Evolutionary conservation across 2,888 invertebrate species (phyloP), one percentile per base, ranked within the genome.

Genomic region (Lydus trimaculatus): DNA sequence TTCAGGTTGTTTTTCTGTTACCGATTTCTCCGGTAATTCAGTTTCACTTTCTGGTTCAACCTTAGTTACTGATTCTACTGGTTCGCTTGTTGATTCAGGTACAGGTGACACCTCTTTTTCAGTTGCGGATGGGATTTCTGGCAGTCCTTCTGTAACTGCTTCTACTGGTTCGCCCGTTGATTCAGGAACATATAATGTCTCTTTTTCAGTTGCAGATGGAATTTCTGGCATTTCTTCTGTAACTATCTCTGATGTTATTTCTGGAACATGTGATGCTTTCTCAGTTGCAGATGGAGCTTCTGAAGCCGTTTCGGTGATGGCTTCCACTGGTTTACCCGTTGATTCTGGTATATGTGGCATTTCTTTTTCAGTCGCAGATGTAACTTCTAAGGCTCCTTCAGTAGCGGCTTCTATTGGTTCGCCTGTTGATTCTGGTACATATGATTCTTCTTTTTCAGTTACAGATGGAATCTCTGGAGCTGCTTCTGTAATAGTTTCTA

Each of bases 1-100:
- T 39, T 63, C 52, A 28, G 31, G 31, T 59, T 59, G 59, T 33
- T 28, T 59, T 59, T 56, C 56, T 25, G 56, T 56, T n/a, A 20
- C 31, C 31, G n/a, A 13, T 31, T 60, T 31, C 31, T 33, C 60
- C 8, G 60, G 31, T 33, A 43, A 6, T 39, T 65, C 72, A 25
- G 61, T 48, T 31, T 17, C 48, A 52, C 39, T 61, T 28, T 13
- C 52, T 28, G 59, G 31, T 31, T 31, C 23, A 0, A 8, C 58
- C n/a, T n/a, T n/a, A n/a, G n/a, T n/a, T n/a, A n/a, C n/a, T n/a
- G n/a, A n/a, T 52, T 20, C n/a, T n/a, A n/a, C n/a, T n/a, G n/a
- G n/a, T n/a, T n/a, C n/a, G n/a, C n/a, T n/a, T n/a, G n/a, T n/a
- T n/a, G n/a, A n/a, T n/a, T n/a, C n/a, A n/a, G n/a, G n/a, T n/a